Base-by-base conservation (phyloP, 53 echinoderm and acorn worm species). In the Temnopleurus reevesii region DNA sequence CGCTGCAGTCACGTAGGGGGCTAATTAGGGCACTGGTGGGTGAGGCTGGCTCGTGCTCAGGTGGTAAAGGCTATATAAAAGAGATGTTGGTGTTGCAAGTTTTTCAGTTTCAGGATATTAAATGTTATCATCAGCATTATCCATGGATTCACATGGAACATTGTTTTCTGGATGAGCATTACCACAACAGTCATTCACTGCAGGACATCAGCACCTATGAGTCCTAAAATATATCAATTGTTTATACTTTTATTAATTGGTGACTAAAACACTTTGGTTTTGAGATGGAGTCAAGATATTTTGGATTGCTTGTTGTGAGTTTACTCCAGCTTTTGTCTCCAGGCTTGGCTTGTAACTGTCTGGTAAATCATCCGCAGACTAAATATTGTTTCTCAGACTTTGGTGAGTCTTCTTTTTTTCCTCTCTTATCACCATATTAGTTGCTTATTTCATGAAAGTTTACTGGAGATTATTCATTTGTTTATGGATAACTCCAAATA, bases 371-470 rank as follows among this genome's bases (percentile, higher is more conserved):
- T 90, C 95, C 97, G 4, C 97, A 97, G 47, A 92, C 93, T 61
- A 91, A 95, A 61, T 97, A 92, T 90, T 97, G 97, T 76, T 58
- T 82, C 18, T 91, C 95, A 76, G 95, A 92, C 35, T 97, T 94
- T 60, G 95, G 97, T 97, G 59, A 97, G 95, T 91, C 5, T 43
- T 4, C 3, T 27, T 34, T 45, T 26, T 47, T 71, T 28, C 46
- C 79, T 79, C 64, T 64, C 2, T 64, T 27, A 71, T 38, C 30
- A 36, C n/a, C n/a, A n/a, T n/a, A n/a, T n/a, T n/a, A n/a, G n/a
- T n/a, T n/a, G n/a, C n/a, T n/a, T n/a, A n/a, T n/a, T n/a, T n/a
- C n/a, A n/a, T n/a, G n/a, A n/a, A n/a, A n/a, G n/a, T n/a, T n/a
- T n/a, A n/a, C n/a, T n/a, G n/a, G n/a, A n/a, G n/a, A n/a, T n/a